These are phyloP conservation scores for Magallana nippona DNA, from an alignment of 2,888 invertebrate genomes.

Conservation along the genomic window DNA sequence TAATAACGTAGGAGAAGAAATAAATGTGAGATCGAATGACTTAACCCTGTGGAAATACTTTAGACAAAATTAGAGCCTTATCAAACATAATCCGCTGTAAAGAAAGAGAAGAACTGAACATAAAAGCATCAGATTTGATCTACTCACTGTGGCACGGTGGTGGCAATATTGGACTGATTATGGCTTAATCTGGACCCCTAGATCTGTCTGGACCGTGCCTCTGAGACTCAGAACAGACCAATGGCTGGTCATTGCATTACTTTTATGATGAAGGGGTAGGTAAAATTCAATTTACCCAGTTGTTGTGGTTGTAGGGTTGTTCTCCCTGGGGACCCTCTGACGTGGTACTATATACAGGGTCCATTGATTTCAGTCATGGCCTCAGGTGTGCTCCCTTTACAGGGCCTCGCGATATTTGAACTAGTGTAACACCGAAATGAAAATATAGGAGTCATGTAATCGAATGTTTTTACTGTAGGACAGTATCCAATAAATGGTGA, in stretches of 20 bases:
- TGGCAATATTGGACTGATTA: neutral
- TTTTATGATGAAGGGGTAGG: constrained; percentile 21
- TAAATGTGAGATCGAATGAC: neutral
- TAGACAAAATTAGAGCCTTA: constrained; percentile 19
- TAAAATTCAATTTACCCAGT: constrained; percentile 10
- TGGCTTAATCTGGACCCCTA: neutral
- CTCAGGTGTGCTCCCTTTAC: neutral
- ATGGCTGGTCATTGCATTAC: constrained; percentile 8
- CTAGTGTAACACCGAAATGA: neutral
- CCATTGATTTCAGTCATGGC: neutral
- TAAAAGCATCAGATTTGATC: neutral
- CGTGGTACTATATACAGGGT: neutral
- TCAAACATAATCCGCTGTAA: constrained; percentile 14
- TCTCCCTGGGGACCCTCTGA: neutral
- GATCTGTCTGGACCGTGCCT: neutral
- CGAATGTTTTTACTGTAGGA: neutral
- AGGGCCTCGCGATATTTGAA: neutral
- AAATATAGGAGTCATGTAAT: neutral
- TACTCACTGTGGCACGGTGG: neutral
- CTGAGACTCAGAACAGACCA: constrained; percentile 10
- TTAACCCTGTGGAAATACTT: neutral
- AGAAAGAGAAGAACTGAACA: neutral
- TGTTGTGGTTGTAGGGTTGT: neutral
- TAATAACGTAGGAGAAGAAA: neutral
- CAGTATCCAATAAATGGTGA: neutral